Evolutionary conservation across 2,113 vertebrate species (phyloP).

Genomic region (Alethe diademata): DNA sequence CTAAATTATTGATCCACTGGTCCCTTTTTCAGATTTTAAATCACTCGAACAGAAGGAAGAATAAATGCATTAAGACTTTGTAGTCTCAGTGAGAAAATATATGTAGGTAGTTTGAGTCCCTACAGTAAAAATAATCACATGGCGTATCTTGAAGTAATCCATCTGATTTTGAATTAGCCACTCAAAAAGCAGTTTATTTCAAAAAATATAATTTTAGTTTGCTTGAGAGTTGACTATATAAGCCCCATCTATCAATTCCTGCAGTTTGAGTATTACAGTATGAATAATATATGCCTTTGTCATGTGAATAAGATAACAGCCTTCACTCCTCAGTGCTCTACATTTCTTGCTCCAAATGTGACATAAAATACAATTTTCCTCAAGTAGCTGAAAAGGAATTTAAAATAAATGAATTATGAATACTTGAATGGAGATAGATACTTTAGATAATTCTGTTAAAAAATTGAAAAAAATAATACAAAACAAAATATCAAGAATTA

Average conservation of each 20-base stretch:
- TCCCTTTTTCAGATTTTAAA: conserved; percentile 8
- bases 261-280: conserved; percentile 10
- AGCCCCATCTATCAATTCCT: conserved; percentile 38
- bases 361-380: conserved; percentile 26
- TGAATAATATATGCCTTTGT: conserved; percentile 56
- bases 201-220: conserved; percentile 28
- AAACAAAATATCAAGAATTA: background rate
- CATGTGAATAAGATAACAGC: conserved; percentile 23
- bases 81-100: conserved; percentile 4
- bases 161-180: conserved; percentile 53
- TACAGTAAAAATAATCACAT: conserved; percentile 32
- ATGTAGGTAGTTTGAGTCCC: background rate
- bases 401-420: conserved; percentile 22
- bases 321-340: background rate
- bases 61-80: conserved; percentile 9
- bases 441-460: background rate
- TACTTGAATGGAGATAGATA: background rate
- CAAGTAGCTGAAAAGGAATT: background rate
- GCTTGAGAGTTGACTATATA: conserved; percentile 5
- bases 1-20: conserved; percentile 49
- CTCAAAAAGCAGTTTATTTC: conserved; percentile 28
- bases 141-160: background rate
- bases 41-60: conserved; percentile 18
- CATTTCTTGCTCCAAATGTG: background rate
- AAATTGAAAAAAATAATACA: background rate